A percentile compares a stretch with the other conserved stretches of the same genome.
Conservation (phyloP, 1,140 invertebrate species). For the Drosophila obscura region DNA sequence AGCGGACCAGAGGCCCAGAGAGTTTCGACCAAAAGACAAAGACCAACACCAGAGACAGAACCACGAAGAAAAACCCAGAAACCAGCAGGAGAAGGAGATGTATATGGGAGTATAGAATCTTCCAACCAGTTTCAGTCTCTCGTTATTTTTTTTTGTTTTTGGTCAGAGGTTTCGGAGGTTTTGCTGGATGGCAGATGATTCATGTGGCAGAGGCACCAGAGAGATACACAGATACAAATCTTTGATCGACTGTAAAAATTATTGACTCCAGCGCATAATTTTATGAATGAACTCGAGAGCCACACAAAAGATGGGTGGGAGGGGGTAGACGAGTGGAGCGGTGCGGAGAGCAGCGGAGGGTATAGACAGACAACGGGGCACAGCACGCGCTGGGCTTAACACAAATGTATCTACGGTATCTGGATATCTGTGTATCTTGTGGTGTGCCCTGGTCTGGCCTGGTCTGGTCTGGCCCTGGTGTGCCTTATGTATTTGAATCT, state of each 20-base stretch:
- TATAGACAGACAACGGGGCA: constrained; percentile 26
- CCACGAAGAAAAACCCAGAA: constrained; percentile 38
- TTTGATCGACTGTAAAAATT: constrained; percentile 81
- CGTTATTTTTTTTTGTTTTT: no score
- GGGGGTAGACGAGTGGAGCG: not conserved
- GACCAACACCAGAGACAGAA: constrained; percentile 27
- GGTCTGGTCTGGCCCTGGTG: not conserved
- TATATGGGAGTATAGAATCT: constrained; percentile 36
- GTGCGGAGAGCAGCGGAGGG: not conserved
- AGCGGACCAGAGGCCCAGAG: constrained; percentile 49
- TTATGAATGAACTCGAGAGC: constrained; percentile 74
- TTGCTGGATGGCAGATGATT: constrained; percentile 64
- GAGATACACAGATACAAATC: constrained; percentile 67
- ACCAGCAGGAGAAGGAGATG: constrained; percentile 20
- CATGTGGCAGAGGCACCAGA: constrained; percentile 53
- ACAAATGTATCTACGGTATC: constrained; percentile 31
- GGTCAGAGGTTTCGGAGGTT: constrained; percentile 17
- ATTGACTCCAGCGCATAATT: constrained; percentile 78
- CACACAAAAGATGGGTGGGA: constrained; percentile 7
- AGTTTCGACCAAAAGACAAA: constrained; percentile 43
- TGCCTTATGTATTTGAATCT: constrained; percentile 21
- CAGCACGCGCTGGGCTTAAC: constrained; percentile 68
- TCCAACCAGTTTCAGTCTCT: constrained; percentile 40
- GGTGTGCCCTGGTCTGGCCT: not conserved
- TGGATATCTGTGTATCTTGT: not conserved